phyloP scores from a whole-genome alignment of 2,113 vertebrate species.

The Epinephelus fuscoguttatus region DNA sequence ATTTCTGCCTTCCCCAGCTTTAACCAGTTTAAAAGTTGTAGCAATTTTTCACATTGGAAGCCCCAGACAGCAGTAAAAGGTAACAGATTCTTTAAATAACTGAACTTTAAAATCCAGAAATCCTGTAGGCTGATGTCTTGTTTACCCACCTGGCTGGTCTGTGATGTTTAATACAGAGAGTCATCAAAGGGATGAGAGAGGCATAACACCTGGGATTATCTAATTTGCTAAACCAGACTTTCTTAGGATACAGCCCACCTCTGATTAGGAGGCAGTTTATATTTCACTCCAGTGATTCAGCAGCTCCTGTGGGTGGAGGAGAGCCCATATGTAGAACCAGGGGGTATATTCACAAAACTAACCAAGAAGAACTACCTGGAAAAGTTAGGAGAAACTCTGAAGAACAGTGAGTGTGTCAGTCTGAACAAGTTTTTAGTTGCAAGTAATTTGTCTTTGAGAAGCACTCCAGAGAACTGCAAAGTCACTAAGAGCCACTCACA shows the following conservation, averaged over 20 bases:
- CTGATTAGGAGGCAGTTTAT: conserved; percentile 11
- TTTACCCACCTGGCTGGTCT: conserved; percentile 9
- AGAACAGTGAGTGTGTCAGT: neutral
- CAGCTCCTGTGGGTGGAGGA: conserved; percentile 2
- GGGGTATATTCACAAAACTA: neutral
- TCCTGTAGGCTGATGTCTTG: conserved; percentile 4
- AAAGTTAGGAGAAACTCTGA: neutral
- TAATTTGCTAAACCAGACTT: conserved; percentile 1
- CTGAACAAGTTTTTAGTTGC: neutral
- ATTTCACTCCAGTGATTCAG: conserved; percentile 12
- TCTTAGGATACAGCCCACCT: conserved; percentile 16
- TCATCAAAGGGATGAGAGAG: neutral
- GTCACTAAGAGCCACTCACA: neutral
- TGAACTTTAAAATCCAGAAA: neutral
- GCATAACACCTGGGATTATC: conserved; percentile 10
- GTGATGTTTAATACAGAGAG: conserved; percentile 3
- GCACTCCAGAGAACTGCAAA: neutral
- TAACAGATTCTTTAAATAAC: neutral
- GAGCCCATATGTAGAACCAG: neutral
- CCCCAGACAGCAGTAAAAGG: neutral
- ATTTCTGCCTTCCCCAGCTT: too few species aligned
- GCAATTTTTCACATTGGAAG: neutral
- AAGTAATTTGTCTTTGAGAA: neutral
- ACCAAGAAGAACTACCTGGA: neutral
- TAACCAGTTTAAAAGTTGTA: neutral